Evolutionary conservation across 2,888 invertebrate genomes (phyloP), one percentile per base, ranked within the genome.

Genomic region (Balanococcus diminutus): DNA sequence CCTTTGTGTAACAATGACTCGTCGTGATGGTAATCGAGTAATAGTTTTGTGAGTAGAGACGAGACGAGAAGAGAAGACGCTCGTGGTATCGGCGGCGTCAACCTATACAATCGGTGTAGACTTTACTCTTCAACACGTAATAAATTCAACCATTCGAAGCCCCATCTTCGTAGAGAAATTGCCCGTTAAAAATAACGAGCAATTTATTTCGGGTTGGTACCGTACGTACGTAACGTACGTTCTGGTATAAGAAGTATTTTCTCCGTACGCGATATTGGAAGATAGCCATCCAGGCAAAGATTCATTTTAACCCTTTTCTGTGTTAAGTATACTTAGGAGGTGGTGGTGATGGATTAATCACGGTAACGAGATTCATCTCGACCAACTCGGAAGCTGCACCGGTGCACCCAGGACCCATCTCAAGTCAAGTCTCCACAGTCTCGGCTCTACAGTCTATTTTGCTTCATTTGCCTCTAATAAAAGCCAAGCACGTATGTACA

Each of bases 401-500:
- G 25, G 56, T n/a, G n/a, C n/a, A n/a, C n/a, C n/a, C 36, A 36
- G 36, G 5, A 36, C 5, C 8, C 5, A 36, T n/a, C n/a, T 3
- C 3, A 46, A 5, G 46, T n/a, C 42, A 2, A 46, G 22, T 19
- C 56, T 36, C 36, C 36, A n/a, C 42, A 42, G 42, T 51, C 51
- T 51, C 51, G 22, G 19, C 56, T 56, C 6, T 11, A 46, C 46
- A n/a, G 3, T 36, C 36, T 6, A 4, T 36, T 36, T 36, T 36
- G 8, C 36, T 56, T 56, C 56, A 56, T 56, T 56, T 56, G 56
- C 22, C 56, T 19, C 56, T 56, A 56, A 56, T 56, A 56, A 56
- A 56, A 56, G 56, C 56, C 56, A 56, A 56, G 56, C 56, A 56
- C 56, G 56, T n/a, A n/a, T n/a, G n/a, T 56, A 56, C 56, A 56